Evolutionary conservation across 2,797 vertebrate genomes (phyloP), one percentile per base, ranked within the genome.

Genomic region (Halcyon leucocephala): DNA sequence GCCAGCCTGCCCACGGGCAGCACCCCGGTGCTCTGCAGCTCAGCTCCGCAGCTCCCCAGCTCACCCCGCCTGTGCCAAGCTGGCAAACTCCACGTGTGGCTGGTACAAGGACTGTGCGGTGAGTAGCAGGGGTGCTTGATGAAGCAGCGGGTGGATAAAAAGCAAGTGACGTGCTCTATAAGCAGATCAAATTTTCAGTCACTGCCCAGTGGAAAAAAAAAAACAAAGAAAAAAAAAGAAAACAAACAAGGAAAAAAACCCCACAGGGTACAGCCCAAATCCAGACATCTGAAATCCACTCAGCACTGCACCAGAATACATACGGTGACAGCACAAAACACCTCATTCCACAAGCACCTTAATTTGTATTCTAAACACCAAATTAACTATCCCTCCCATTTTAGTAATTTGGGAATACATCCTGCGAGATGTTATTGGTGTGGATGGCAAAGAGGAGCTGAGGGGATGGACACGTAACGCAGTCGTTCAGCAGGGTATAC

Each of bases 61-160:
- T 44, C 3, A 9, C 39, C 58, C 37, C 5, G 64, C 84, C 14
- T 3, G 0, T 6, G 60, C 86, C 29, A 49, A 19, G 7, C 87
- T 3, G 57, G 15, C 41, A 14, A 21, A 41, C 42, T 3, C 37
- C 51, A 3, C 0, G 4, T 17, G 4, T 2, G 1, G 33, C 33
- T 35, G 33, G 33, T 35, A 35, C 33, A 35, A 35, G 33, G 66
- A 60, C 58, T 5, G 58, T 1, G 31, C 1, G 0, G 21, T 1
- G 35, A 48, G 22, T 2, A 41, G 57, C 51, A 25, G 19, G 31
- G 26, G 24, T 42, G 65, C n/a, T 20, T 8, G 52, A 5, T 5
- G 24, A 33, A 46, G 52, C 60, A 37, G 52, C 0, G 17, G n/a
- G 7, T 1, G 33, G 69, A 61, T 6, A 3, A 31, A 25, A 72